Evolutionary conservation across 2,797 vertebrate genomes (phyloP), one percentile per base, ranked within the genome.

Genomic region (Limosa lapponica): DNA sequence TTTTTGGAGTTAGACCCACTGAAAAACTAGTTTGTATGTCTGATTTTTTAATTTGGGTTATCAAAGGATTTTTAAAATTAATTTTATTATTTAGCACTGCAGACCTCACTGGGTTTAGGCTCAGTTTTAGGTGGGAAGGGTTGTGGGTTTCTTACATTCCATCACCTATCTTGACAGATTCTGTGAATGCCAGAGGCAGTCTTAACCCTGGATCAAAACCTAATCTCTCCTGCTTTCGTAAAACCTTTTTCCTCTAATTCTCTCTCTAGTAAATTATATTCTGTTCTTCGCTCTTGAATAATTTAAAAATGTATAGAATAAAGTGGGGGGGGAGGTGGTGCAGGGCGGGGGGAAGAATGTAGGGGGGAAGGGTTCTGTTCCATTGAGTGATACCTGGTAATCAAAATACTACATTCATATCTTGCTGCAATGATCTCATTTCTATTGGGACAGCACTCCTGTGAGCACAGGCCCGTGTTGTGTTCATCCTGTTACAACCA

Each of bases 401-500:
- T 97, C 96, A 96, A 91, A 97, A 91, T 75, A 52, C 89, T 57
- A 79, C 82, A 62, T 93, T 96, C 84, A 11, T 96, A 96, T 97
- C 95, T 97, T 43, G 84, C 95, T 90, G 93, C 96, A 92, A 10
- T 96, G 96, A 97, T 97, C 95, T 97, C 95, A 95, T 97, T 96
- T 58, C 94, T 97, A 91, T 34, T 91, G 96, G 96, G 96, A 96
- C 94, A 91, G 79, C 89, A 82, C 92, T 96, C 92, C 94, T 96
- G 93, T 83, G 90, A 94, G 93, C 89, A 41, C 90, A 92, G 92
- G 84, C 90, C 70, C 62, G 5, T 95, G 94, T 93, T 94, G 82
- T 91, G 83, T 88, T 97, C 95, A 89, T 95, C 96, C 97, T 97
- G 97, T 96, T 95, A 96, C 96, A 95, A 97, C 94, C 96, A 97